Evolutionary conservation across 2,797 vertebrate species (phyloP).

Genomic region (Acanthopagrus latus): DNA sequence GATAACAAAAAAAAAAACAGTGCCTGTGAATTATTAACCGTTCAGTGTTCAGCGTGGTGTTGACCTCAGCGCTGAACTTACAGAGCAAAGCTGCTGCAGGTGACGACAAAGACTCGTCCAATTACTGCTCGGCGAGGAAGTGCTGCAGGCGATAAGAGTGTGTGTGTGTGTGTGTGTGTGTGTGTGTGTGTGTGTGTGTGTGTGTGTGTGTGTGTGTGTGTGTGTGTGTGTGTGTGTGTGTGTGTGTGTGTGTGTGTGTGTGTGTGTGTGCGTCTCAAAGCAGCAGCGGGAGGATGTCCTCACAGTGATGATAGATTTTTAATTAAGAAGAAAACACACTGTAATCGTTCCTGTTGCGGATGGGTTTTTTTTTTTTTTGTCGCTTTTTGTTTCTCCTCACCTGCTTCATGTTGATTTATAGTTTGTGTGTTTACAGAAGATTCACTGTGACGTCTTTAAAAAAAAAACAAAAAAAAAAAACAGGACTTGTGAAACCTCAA

Average conservation of each 20-base stretch:
- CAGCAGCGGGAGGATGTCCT: not conserved
- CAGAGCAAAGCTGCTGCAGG: slow-evolving; percentile 54
- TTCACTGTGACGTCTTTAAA: not conserved
- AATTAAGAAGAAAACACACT: not conserved
- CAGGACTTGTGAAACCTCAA: too few relatives aligned
- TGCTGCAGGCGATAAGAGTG: not conserved
- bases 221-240: not conserved
- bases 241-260: too few relatives aligned
- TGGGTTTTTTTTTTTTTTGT: too few relatives aligned
- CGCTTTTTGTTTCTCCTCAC: not conserved
- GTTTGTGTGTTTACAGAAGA: not conserved
- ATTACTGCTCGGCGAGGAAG: slow-evolving; percentile 39
- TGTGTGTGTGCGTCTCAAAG: slow-evolving; percentile 4
- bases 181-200: not conserved
- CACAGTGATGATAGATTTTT: not conserved
- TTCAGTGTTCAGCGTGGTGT: slow-evolving; percentile 10
- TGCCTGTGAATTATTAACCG: slow-evolving; percentile 73
- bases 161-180: not conserved
- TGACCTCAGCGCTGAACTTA: slow-evolving; percentile 46
- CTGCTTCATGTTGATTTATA: slow-evolving; percentile 7
- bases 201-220: not conserved
- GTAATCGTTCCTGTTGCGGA: not conserved
- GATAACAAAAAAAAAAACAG: slow-evolving; percentile 24
- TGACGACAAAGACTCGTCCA: slow-evolving; percentile 39
- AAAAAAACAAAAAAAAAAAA: too few relatives aligned